A percentile compares a stretch with the other conserved stretches of the same genome.
phyloP scores from a whole-genome alignment of 2,797 vertebrate genomes.

The Microchirus variegatus region DNA sequence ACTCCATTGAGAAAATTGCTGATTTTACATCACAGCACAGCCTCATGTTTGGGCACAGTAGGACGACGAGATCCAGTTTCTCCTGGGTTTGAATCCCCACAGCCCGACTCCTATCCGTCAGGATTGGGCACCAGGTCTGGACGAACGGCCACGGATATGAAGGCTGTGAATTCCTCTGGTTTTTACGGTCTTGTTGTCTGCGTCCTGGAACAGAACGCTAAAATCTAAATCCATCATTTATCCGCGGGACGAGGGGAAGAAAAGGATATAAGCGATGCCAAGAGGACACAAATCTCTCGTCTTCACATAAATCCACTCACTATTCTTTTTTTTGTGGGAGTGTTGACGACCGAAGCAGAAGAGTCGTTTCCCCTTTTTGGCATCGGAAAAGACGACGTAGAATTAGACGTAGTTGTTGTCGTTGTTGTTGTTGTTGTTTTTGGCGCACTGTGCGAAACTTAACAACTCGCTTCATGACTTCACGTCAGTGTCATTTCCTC shows the following conservation, averaged over 20 bases:
- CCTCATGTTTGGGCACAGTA: no score
- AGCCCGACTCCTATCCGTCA: conserved; percentile 42
- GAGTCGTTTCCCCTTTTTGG: conserved; percentile 9
- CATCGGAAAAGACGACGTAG: conserved; percentile 11
- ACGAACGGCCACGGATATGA: conserved; percentile 50
- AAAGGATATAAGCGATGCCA: conserved; percentile 8
- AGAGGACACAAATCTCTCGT: conserved; percentile 9
- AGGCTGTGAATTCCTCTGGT: conserved; percentile 52
- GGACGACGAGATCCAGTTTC: background rate
- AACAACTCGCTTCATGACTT: conserved; percentile 53
- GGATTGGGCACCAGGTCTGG: conserved; percentile 61
- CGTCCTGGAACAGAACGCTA: conserved; percentile 53
- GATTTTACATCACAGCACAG: no score
- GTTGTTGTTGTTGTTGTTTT: conserved; percentile 44
- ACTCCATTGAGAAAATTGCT: no score
- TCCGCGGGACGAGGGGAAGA: background rate
- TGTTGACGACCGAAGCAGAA: conserved; percentile 15
- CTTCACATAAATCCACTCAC: conserved; percentile 7
- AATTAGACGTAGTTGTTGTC: conserved; percentile 47
- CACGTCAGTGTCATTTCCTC: conserved; percentile 71
- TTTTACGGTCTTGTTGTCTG: conserved; percentile 40
- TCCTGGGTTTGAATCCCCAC: conserved; percentile 35
- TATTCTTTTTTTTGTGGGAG: background rate
- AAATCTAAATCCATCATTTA: conserved; percentile 28
- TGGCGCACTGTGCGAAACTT: conserved; percentile 11